Conservation (phyloP, 2,113 vertebrate species). For the Alligator mississippiensis region DNA sequence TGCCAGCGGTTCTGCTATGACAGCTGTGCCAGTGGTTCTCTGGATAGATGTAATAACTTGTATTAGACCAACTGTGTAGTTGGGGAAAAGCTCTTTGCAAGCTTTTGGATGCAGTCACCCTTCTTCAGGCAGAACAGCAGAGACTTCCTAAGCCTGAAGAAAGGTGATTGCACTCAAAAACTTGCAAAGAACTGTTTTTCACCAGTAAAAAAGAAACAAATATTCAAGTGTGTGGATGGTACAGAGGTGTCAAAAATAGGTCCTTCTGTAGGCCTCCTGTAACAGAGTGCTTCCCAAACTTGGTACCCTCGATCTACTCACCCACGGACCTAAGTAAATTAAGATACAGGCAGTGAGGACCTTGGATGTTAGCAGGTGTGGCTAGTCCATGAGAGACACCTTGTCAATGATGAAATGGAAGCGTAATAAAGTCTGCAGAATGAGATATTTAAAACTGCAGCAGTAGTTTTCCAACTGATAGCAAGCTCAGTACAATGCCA, state of each 20-base stretch:
- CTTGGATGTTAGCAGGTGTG: background rate
- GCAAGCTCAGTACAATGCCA: fast-evolving
- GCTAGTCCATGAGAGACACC: too few relatives aligned
- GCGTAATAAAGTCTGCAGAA: background rate
- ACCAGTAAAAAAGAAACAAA: background rate
- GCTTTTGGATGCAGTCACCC: too few relatives aligned
- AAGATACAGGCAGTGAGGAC: background rate
- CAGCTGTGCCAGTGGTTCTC: too few relatives aligned
- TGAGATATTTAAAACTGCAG: fast-evolving
- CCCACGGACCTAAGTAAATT: fast-evolving
- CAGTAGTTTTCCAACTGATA: background rate
- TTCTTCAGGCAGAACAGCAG: too few relatives aligned
- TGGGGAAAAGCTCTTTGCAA: too few relatives aligned
- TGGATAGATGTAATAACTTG: too few relatives aligned
- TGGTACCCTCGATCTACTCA: fast-evolving
- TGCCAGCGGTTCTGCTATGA: too few relatives aligned
- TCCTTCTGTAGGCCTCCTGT: background rate
- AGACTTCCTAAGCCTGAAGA: too few relatives aligned
- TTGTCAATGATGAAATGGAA: background rate
- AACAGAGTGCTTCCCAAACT: background rate
- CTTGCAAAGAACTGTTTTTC: too few relatives aligned
- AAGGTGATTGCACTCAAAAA: too few relatives aligned
- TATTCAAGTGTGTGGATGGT: background rate
- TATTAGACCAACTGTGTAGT: too few relatives aligned
- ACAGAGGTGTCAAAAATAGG: background rate